These are phyloP conservation scores for Napeogenes inachia DNA, from an alignment of 2,888 invertebrate genomes.

Conservation along the genomic window DNA sequence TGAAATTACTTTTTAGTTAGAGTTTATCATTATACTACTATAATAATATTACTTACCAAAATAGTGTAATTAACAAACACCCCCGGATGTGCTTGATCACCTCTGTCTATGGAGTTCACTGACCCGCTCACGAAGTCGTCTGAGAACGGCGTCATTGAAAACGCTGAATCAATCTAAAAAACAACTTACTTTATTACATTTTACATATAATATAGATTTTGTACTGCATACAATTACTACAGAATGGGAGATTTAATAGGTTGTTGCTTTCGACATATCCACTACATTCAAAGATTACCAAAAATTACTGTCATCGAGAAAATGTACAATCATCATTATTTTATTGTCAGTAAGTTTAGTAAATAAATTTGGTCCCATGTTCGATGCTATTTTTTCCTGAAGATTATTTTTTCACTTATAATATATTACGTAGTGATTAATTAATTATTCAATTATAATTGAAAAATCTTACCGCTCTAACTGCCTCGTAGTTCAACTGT, in stretches of 20 bases:
- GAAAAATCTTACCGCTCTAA: constrained; percentile 85
- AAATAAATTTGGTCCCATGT: too few relatives aligned
- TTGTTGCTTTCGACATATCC: too few relatives aligned
- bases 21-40: not conserved
- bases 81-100: constrained; percentile 83
- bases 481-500: constrained; percentile 89
- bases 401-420: not conserved
- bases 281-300: too few relatives aligned
- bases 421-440: not conserved
- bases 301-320: too few relatives aligned
- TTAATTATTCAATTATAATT: not conserved
- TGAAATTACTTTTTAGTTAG: too few relatives aligned
- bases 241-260: too few relatives aligned
- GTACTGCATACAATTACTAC: too few relatives aligned
- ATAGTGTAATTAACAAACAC: constrained; percentile 92
- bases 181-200: too few relatives aligned
- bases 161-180: constrained; percentile 89
- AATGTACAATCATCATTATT: too few relatives aligned
- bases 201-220: too few relatives aligned
- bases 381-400: too few relatives aligned
- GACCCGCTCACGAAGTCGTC: constrained; percentile 89
- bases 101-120: constrained; percentile 87
- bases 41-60: constrained; percentile 60
- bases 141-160: constrained; percentile 94
- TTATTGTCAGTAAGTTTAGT: too few relatives aligned